Evolutionary conservation across 1,140 invertebrate genomes (phyloP).

Genomic region (Melipona quadrifasciata): DNA sequence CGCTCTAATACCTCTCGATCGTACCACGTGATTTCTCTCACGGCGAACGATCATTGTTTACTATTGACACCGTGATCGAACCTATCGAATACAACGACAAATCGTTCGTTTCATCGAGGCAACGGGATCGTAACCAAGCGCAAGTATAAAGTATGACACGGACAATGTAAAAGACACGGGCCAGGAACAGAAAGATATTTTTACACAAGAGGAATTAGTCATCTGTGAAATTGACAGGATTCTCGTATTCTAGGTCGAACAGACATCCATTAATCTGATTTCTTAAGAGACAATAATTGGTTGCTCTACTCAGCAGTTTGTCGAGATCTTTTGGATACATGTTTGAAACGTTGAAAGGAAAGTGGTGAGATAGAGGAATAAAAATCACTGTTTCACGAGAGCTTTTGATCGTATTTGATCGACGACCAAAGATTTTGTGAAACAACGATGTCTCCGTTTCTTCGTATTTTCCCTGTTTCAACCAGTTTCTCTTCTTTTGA

Average conservation of each 20-base stretch:
- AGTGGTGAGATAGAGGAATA: background rate
- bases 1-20: conserved; percentile 66
- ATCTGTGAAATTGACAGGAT: conserved; percentile 56
- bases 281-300: background rate
- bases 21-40: conserved; percentile 55
- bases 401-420: background rate
- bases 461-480: background rate
- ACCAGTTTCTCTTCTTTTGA: background rate
- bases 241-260: conserved; percentile 8
- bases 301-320: background rate
- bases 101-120: conserved; percentile 17
- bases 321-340: background rate
- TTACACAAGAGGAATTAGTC: conserved; percentile 19
- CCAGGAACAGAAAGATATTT: background rate
- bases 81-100: conserved; percentile 6
- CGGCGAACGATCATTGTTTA: conserved; percentile 49
- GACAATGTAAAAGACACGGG: too few species aligned
- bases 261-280: too few species aligned
- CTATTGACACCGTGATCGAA: conserved; percentile 50
- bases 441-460: background rate
- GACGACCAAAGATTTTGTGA: background rate
- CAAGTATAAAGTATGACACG: background rate
- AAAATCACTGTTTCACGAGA: background rate
- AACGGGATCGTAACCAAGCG: background rate
- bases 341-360: background rate